Conservation (phyloP, 1,140 invertebrate species). For the Samia ricini region DNA sequence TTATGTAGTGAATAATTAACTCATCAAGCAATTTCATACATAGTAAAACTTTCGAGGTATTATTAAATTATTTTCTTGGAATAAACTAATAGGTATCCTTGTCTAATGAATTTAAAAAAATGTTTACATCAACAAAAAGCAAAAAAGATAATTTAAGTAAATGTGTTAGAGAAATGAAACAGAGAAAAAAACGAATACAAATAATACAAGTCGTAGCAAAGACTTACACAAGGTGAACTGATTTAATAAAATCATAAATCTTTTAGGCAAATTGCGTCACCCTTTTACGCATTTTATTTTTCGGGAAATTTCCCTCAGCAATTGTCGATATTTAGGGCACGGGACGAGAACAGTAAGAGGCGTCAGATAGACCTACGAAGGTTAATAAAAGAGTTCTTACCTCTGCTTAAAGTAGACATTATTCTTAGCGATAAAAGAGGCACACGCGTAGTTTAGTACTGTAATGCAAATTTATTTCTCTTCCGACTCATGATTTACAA, state of each 20-base stretch:
- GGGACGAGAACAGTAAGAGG: background rate
- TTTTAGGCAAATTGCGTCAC: background rate
- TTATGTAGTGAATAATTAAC: no score
- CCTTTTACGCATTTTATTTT: background rate
- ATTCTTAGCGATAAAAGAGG: conserved; percentile 1
- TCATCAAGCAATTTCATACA: no score
- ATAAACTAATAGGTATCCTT: background rate
- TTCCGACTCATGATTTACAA: no score
- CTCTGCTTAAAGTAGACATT: background rate
- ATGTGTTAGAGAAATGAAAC: background rate
- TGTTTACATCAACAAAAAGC: background rate
- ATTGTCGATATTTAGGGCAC: background rate
- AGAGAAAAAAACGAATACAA: background rate
- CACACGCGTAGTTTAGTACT: background rate
- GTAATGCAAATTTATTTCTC: no score
- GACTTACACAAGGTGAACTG: background rate
- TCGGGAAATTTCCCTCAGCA: background rate
- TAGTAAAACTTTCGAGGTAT: background rate
- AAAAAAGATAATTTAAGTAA: background rate
- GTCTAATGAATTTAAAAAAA: background rate
- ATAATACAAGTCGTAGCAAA: background rate
- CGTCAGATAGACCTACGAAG: background rate
- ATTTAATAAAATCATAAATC: conserved; percentile 2
- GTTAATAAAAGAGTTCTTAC: background rate
- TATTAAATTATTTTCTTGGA: background rate